Conservation (phyloP, 37 sponge, comb jelly and placozoan genomes). For the Ianthella basta region DNA sequence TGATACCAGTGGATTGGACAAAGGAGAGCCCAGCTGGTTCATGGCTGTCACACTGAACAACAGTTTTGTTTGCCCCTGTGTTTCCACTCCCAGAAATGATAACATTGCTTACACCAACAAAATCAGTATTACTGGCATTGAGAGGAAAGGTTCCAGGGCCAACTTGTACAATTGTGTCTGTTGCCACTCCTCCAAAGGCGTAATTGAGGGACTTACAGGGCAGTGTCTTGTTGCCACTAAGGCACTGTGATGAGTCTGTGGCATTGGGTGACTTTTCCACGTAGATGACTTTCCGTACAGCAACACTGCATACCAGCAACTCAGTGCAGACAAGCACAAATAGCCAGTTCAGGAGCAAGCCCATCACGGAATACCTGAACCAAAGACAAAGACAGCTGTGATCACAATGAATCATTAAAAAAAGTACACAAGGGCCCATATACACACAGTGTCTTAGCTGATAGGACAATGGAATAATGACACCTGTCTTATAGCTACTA, state of each 20-base stretch:
- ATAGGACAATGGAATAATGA: too few relatives aligned
- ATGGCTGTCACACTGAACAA: not conserved
- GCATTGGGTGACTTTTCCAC: not conserved
- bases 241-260: not conserved
- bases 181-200: slow-evolving; percentile 29
- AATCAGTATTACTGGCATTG: not conserved
- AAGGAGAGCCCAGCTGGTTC: slow-evolving; percentile 46
- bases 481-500: too few relatives aligned
- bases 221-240: not conserved
- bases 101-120: not conserved
- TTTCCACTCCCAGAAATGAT: slow-evolving; percentile 35
- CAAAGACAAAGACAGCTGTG: too few relatives aligned
- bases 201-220: slow-evolving; percentile 32
- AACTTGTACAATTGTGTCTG: not conserved
- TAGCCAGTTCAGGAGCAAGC: too few relatives aligned
- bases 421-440: too few relatives aligned
- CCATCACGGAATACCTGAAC: too few relatives aligned
- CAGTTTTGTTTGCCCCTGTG: not conserved
- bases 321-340: too few relatives aligned
- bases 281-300: not conserved
- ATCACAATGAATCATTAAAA: too few relatives aligned
- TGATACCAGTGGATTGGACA: not conserved
- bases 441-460: too few relatives aligned
- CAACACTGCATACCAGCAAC: too few relatives aligned
- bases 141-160: slow-evolving; percentile 13